Conservation (phyloP, 2,113 vertebrate genomes). For the Camelus bactrianus region DNA sequence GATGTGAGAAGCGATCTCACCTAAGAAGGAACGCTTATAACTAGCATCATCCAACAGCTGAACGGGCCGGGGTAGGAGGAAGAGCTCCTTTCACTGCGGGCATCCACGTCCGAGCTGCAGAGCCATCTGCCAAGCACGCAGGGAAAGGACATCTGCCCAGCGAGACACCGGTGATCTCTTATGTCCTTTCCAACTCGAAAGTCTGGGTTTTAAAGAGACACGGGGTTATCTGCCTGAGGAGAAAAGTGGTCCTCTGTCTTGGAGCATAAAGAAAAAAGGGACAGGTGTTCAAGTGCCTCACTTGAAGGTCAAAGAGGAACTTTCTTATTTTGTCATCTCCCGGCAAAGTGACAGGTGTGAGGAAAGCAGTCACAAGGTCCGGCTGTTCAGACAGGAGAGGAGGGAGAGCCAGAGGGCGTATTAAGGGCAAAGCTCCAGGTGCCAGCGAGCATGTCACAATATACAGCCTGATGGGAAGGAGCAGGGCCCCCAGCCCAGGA, state of each 20-base stretch:
- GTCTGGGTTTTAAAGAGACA: slow-evolving; percentile 1
- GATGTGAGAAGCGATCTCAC: not conserved
- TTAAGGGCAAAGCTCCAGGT: not conserved
- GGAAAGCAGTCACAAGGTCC: not conserved
- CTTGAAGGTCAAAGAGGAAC: not conserved
- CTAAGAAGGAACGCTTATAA: not conserved
- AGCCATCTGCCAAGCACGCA: not conserved
- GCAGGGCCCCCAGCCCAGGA: not conserved
- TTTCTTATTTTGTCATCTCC: not conserved
- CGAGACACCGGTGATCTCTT: not conserved
- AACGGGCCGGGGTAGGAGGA: accelerated
- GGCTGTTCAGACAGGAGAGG: not conserved
- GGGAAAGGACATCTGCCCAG: not conserved
- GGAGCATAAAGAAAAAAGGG: not conserved
- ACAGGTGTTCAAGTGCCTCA: not conserved
- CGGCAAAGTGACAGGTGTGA: not conserved
- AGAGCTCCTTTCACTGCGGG: accelerated
- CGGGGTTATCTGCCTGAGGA: not conserved
- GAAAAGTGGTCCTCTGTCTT: not conserved
- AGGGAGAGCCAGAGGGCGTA: accelerated
- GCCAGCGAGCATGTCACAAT: accelerated
- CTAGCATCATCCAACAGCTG: not conserved
- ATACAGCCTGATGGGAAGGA: accelerated
- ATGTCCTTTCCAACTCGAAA: not conserved
- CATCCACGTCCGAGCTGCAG: not conserved